Conservation (phyloP, 2,888 invertebrate species). For the Drosophila paucipuncta region DNA sequence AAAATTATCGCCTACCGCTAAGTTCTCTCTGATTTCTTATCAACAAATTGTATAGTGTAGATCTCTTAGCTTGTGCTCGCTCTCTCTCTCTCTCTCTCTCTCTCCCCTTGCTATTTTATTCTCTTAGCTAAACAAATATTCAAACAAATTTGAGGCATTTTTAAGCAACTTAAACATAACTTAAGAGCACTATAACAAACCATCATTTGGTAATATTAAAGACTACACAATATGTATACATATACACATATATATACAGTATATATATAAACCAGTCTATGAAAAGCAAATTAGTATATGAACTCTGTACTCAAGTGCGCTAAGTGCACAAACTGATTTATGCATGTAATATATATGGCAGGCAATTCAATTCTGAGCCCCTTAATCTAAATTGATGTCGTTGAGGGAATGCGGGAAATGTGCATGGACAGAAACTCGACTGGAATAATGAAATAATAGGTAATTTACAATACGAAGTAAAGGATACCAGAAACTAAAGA, state of each 20-base stretch:
- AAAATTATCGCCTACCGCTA: slow-evolving; percentile 6
- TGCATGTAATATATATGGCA: slow-evolving; percentile 42
- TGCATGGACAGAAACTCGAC: slow-evolving; percentile 19
- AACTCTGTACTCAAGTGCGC: slow-evolving; percentile 2
- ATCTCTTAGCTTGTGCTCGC: slow-evolving; percentile 20
- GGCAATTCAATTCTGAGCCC: slow-evolving; percentile 52
- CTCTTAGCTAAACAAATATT: slow-evolving; percentile 26
- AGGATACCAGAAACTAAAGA: background rate
- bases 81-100: background rate
- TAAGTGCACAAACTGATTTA: slow-evolving; percentile 26
- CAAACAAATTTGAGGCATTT: background rate
- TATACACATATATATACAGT: background rate
- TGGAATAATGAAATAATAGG: slow-evolving; percentile 11
- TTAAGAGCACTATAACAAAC: background rate
- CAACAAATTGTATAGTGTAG: slow-evolving; percentile 1
- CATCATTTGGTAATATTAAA: background rate
- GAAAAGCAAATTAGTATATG: background rate
- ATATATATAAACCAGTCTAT: background rate
- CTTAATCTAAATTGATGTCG: slow-evolving; percentile 50
- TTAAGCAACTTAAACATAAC: background rate
- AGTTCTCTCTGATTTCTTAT: slow-evolving; percentile 18
- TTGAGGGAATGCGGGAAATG: slow-evolving; percentile 3
- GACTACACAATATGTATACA: no score
- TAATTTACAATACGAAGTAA: background rate
- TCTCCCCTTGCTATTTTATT: background rate